Conservation (phyloP, 1,140 invertebrate species). For the Drosophila lacertosa region DNA sequence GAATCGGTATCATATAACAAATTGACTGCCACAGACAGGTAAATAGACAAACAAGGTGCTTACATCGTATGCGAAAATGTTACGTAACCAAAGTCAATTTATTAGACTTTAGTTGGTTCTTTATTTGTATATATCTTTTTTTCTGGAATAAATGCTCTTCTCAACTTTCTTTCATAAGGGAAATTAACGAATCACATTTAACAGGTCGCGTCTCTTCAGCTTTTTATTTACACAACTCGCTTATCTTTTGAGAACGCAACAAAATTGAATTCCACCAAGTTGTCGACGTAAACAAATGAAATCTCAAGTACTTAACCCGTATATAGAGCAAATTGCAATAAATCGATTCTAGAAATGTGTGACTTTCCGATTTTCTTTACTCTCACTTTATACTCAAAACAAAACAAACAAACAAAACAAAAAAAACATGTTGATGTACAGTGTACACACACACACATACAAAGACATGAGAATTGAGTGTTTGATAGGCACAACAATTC, state of each 20-base stretch:
- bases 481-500: constrained; percentile 19
- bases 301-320: constrained; percentile 8
- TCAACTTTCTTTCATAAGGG: not conserved
- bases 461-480: constrained; percentile 20
- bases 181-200: constrained; percentile 3
- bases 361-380: constrained; percentile 17
- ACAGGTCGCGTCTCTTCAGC: constrained; percentile 25
- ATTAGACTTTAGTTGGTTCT: constrained; percentile 3
- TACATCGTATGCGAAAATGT: constrained; percentile 7
- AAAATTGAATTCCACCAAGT: constrained; percentile 1
- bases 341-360: constrained; percentile 30
- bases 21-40: constrained; percentile 32
- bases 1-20: constrained; percentile 25
- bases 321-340: constrained; percentile 34
- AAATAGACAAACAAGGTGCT: constrained; percentile 26
- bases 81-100: constrained; percentile 18
- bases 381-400: too few species aligned
- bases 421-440: not conserved
- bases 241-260: constrained; percentile 51
- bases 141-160: not conserved
- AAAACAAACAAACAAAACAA: constrained; percentile 3
- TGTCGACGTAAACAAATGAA: not conserved
- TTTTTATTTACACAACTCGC: constrained; percentile 26
- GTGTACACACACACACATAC: not conserved
- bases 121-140: not conserved